Base-by-base conservation (phyloP, 2,888 invertebrate species). In the Lithophane semibrunnea region DNA sequence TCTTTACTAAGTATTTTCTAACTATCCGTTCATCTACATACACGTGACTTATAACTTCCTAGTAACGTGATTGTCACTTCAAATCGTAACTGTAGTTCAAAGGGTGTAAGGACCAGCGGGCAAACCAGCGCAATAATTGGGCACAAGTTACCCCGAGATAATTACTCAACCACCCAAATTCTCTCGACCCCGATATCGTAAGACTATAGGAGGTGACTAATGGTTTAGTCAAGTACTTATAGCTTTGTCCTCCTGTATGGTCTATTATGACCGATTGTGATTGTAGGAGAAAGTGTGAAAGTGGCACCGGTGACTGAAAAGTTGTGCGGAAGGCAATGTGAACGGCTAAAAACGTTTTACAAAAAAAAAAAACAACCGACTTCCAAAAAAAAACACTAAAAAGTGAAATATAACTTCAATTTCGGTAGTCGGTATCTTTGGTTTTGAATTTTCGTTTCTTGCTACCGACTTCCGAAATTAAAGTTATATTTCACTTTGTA, bases 111-210 rank as follows among this genome's bases (percentile, higher is more conserved):
- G 44, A 16, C 29, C 0, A 29, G 52, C 24, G 18, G 0, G 16
- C 58, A 58, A 77, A 77, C 65, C 29, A 58, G 29, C 42, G 54
- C 16, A 37, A 24, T 79, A 66, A 79, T 79, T 78, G 72, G 54
- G 18, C 1, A 61, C 65, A 47, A 61, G 69, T 56, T 49, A 66
- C 37, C 44, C 29, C 10, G 0, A 73, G 18, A 54, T 18, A 47
- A 60, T 77, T 65, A 73, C 47, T 47, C 54, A 47, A 66, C 37
- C 37, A 60, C 13, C 47, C 60, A 66, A 66, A 18, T 54, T 24
- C 37, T 49, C 21, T 54, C 54, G 21, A 78, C 47, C 52, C 58
- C 21, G 7, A 72, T 44, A 4, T 44, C 65, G 13, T 37, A n/a
- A 60, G 44, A 18, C 29, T n/a, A 2, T 29, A 47, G 54, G 29